phyloP scores from a whole-genome alignment of 2,888 invertebrate species.

The Oscheius myriophilus region DNA sequence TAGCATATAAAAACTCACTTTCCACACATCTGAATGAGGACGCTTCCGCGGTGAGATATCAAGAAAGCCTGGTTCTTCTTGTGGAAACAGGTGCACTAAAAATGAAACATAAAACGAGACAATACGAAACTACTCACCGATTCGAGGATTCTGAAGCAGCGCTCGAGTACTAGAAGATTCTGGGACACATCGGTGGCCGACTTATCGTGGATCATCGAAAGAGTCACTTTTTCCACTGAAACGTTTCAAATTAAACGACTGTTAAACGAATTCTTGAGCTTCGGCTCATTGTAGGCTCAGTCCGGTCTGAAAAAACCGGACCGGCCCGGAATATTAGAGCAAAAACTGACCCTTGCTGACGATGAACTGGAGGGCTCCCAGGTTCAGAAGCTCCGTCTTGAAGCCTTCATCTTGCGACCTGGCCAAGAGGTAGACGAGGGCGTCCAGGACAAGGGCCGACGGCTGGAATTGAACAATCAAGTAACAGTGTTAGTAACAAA shows the following conservation, averaged over 20 bases:
- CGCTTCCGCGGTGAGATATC: slow-evolving; percentile 56
- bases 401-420: slow-evolving; percentile 47
- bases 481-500: too few relatives aligned
- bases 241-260: neutral
- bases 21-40: slow-evolving; percentile 51
- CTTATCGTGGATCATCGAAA: slow-evolving; percentile 20
- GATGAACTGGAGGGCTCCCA: slow-evolving; percentile 60
- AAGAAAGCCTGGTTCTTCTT: slow-evolving; percentile 65
- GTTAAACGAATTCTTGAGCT: neutral
- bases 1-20: slow-evolving; percentile 38
- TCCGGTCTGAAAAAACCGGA: too few relatives aligned
- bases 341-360: slow-evolving; percentile 57
- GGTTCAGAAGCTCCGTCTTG: slow-evolving; percentile 60
- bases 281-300: neutral
- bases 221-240: slow-evolving; percentile 40
- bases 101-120: too few relatives aligned
- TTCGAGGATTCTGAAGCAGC: slow-evolving; percentile 63
- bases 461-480: slow-evolving; percentile 35
- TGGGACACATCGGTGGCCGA: neutral
- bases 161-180: slow-evolving; percentile 49
- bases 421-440: slow-evolving; percentile 58
- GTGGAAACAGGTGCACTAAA: slow-evolving; percentile 56
- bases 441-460: slow-evolving; percentile 58
- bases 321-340: neutral
- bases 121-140: slow-evolving; percentile 48